Evolutionary conservation across 2,888 invertebrate species (phyloP).

Genomic region (Nezara viridula): DNA sequence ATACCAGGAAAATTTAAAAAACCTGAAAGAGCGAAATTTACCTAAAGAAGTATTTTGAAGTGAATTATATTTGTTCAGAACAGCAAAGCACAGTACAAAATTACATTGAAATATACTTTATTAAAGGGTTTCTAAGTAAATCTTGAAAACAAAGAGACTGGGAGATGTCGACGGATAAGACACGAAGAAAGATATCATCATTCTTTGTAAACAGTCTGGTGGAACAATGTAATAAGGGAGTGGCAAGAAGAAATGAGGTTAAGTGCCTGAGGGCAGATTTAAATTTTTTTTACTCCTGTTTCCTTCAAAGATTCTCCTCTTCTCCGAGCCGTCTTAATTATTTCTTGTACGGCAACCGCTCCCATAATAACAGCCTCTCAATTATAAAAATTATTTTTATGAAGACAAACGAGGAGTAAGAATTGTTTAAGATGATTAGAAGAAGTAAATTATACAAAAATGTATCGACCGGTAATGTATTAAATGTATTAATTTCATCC

Average conservation of each 20-base stretch:
- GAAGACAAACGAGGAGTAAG: neutral
- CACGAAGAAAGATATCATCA: neutral
- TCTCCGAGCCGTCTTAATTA: neutral
- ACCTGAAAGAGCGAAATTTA: too few species aligned
- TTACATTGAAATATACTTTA: neutral
- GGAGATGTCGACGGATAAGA: neutral
- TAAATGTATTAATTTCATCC: too few species aligned
- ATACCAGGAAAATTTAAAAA: too few species aligned
- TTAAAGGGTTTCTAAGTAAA: neutral
- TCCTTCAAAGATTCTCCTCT: neutral
- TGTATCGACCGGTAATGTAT: too few species aligned
- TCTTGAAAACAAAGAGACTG: neutral
- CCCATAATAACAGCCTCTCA: neutral
- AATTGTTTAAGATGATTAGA: too few species aligned
- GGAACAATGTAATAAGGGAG: constrained; percentile 23
- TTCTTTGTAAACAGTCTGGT: neutral
- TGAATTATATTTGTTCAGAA: too few species aligned
- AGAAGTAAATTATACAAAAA: too few species aligned
- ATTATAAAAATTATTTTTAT: neutral
- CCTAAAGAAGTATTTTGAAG: too few species aligned
- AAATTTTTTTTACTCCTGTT: neutral
- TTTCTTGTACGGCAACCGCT: neutral
- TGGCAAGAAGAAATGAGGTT: neutral
- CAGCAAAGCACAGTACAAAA: neutral
- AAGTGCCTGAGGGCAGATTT: constrained; percentile 18